Evolutionary conservation across 30 jellyfish, hydroid and myxozoan species (phyloP), one percentile per base, ranked within the genome.

Genomic region (Pseudorhiza aurosa): DNA sequence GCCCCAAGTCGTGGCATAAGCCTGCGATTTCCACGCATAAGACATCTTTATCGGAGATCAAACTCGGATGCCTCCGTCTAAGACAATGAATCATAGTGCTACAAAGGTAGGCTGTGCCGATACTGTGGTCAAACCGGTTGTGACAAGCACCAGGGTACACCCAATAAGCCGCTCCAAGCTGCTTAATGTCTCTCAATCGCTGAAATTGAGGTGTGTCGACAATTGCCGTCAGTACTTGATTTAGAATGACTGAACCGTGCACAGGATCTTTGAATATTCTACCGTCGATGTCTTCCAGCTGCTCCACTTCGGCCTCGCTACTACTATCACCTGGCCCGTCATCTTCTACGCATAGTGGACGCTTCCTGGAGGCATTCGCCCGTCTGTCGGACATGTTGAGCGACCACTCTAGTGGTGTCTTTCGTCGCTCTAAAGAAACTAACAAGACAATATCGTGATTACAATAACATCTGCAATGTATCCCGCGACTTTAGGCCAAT

Each of bases 121-220:
- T 76, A 69, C 94, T 64, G 37, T 88, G 97, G 29, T 88, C 97
- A 88, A 88, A 88, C 30, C 97, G 62, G 63, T 81, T 88, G 68
- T 88, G 97, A 27, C 83, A 72, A 2, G 89, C 95, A 12, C 90
- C 90, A 17, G 95, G 94, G 67, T 44, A 88, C 28, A 80, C 88
- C 92, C 90, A 81, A 33, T 81, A 77, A 0, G 97, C 49, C 2
- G 93, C 95, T 8, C 97, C 97, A 0, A 88, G 87, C 71, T 88
- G 97, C 33, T 88, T 88, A 0, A 88, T 57, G 35, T 72, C 83
- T 27, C 97, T 64, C 22, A 88, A 76, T 0, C 97, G 89, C 49
- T 88, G 97, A 68, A 88, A 88, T 36, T 88, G 91, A 15, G 86
- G 87, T 0, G 97, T 88, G 68, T 88, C 95, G 30, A 88, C 71